Base-by-base conservation (phyloP, 2,113 vertebrate species). In the Pagrus major region DNA sequence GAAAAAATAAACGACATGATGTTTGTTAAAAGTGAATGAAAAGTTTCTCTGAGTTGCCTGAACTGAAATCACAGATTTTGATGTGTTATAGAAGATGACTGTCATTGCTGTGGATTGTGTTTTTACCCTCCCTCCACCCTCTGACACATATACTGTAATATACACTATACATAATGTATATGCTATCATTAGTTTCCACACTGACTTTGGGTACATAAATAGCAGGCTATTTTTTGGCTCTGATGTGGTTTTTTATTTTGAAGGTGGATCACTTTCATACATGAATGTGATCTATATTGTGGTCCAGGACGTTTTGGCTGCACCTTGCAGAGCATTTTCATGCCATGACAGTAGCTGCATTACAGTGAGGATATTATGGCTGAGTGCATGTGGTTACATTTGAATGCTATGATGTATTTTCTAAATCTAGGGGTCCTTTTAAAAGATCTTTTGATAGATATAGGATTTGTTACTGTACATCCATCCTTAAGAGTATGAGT, bases 331-430 rank as follows among this genome's bases (percentile, higher is more conserved):
- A 54, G 67, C 46, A 61, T 52, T 31, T 33, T 46, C 2, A 5
- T 33, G 27, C 39, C 51, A 64, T 29, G 12, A 71, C 33, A 44
- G 35, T 4, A 15, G 49, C 21, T 59, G 21, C 9, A 49, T 51
- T 72, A 37, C 14, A 71, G 21, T 9, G 25, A 80, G 15, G 52
- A 35, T 27, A 41, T 73, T 6, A 55, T 9, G 5, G 31, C 35
- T 29, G 21, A 47, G 18, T 11, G 68, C 78, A 78, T 71, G 73
- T 47, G 25, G 58, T 61, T 51, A 27, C 67, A 27, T 56, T 37
- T 55, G 29, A 64, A n/a, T 68, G 25, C 5, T 52, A 25, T 39
- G 23, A 46, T 78, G 33, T 41, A 5, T 54, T 47, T 60, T 63
- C 37, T 44, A n/a, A 51, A 9, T 14, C 1, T 20, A 37, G 8